Conservation (phyloP, 2,113 vertebrate species). For the Corythoichthys haematopterus region DNA sequence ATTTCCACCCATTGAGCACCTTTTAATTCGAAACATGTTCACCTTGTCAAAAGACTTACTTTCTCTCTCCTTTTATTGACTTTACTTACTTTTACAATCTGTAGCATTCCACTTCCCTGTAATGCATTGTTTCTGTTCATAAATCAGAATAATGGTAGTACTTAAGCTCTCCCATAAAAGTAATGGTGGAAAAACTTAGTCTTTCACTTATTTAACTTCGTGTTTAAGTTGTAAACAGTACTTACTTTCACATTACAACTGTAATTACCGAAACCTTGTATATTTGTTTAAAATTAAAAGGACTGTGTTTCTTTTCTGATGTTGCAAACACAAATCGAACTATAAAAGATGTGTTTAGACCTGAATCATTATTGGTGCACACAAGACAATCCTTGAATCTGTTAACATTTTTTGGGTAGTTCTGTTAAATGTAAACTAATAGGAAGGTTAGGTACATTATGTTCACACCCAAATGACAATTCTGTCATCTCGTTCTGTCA, state of each 20-base stretch:
- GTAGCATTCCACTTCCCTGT: background rate
- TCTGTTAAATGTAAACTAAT: background rate
- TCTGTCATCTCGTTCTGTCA: constrained; percentile 1
- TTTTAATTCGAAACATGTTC: background rate
- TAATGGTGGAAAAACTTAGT: background rate
- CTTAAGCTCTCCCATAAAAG: background rate
- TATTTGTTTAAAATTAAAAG: background rate
- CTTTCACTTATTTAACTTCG: background rate
- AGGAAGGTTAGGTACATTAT: background rate
- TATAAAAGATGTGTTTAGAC: no score
- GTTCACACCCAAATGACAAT: background rate
- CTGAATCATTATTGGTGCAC: no score
- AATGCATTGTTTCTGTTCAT: background rate
- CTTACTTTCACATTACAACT: background rate
- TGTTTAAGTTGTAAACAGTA: background rate
- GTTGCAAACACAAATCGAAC: no score
- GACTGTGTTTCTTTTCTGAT: background rate
- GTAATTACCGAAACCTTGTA: background rate
- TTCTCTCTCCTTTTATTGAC: background rate
- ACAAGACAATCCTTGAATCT: no score
- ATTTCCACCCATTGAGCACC: background rate
- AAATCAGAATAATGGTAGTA: background rate
- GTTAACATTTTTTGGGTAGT: no score
- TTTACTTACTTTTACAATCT: background rate
- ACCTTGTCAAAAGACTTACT: background rate